These are phyloP conservation scores for Aphidius gifuensis DNA, from an alignment of 1,140 invertebrate species.

Conservation along the genomic window DNA sequence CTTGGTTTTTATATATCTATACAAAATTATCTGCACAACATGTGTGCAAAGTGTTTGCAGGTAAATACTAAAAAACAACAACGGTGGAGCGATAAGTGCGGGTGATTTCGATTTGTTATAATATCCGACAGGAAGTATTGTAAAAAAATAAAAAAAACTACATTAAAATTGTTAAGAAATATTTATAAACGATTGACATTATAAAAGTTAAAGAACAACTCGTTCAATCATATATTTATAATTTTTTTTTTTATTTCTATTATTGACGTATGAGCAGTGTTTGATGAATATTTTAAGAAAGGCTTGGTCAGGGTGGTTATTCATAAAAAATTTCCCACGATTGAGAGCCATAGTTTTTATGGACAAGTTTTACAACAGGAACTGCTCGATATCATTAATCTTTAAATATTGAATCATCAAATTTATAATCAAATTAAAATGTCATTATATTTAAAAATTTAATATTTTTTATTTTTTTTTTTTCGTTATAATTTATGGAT, in stretches of 20 bases:
- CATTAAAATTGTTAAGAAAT: not conserved
- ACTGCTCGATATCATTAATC: not conserved
- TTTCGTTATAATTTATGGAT: too few species aligned
- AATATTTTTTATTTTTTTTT: too few species aligned
- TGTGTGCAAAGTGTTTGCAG: too few species aligned
- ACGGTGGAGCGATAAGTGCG: slow-evolving; percentile 11
- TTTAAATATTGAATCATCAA: too few species aligned
- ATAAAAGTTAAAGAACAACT: not conserved
- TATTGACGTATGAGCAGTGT: not conserved
- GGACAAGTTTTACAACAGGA: too few species aligned
- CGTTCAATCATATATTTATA: slow-evolving; percentile 21
- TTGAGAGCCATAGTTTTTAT: slow-evolving; percentile 15
- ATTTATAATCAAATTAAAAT: too few species aligned
- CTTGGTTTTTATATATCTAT: too few species aligned
- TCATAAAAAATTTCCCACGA: slow-evolving; percentile 19
- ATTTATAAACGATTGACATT: too few species aligned
- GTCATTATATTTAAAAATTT: too few species aligned
- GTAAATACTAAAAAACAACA: too few species aligned
- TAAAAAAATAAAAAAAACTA: not conserved
- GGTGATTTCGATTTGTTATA: slow-evolving; percentile 14
- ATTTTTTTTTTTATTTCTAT: not conserved
- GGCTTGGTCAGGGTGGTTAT: slow-evolving; percentile 2
- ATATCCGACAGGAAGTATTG: not conserved
- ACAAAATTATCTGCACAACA: too few species aligned
- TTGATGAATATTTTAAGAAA: not conserved